Percentiles rank a stretch among this genome's conserved stretches.
Evolutionary conservation across 2,888 invertebrate genomes (phyloP).

Genomic region (Megaustenia siamemsis): DNA sequence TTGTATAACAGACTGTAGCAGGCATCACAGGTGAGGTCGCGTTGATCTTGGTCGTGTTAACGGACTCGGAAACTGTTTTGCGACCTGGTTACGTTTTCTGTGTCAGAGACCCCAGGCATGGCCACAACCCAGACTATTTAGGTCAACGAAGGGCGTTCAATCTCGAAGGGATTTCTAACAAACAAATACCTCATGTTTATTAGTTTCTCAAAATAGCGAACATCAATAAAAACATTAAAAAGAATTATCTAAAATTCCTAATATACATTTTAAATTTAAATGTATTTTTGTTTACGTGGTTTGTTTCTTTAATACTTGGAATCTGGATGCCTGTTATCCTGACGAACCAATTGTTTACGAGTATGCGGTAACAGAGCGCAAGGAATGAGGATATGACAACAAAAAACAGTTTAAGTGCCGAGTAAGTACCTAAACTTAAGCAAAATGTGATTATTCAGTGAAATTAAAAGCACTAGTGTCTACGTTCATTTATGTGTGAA

Average conservation of each 20-base stretch:
- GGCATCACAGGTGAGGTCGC: slow-evolving; percentile 19
- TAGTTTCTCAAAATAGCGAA: too few relatives aligned
- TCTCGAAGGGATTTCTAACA: slow-evolving; percentile 25
- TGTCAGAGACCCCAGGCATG: slow-evolving; percentile 41
- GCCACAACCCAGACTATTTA: slow-evolving; percentile 30
- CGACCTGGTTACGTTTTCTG: slow-evolving; percentile 46
- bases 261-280: too few relatives aligned
- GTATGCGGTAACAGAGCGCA: slow-evolving; percentile 28
- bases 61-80: slow-evolving; percentile 51
- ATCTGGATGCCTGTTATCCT: slow-evolving; percentile 31
- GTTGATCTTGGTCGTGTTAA: slow-evolving; percentile 25
- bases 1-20: background rate
- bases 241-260: too few relatives aligned
- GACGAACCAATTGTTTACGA: slow-evolving; percentile 56
- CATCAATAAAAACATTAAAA: too few relatives aligned
- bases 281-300: too few relatives aligned
- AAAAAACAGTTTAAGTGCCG: slow-evolving; percentile 5
- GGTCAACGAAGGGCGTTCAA: slow-evolving; percentile 41
- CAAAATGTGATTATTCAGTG: slow-evolving; percentile 13
- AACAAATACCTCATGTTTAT: too few relatives aligned
- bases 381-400: slow-evolving; percentile 8
- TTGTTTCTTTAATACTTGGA: background rate
- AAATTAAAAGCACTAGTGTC: background rate
- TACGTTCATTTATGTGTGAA: background rate
- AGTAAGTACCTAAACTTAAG: slow-evolving; percentile 21